A percentile compares a stretch with the other conserved stretches of the same genome.
Evolutionary conservation across 2,888 invertebrate genomes (phyloP).

Genomic region (Melieria omissa): DNA sequence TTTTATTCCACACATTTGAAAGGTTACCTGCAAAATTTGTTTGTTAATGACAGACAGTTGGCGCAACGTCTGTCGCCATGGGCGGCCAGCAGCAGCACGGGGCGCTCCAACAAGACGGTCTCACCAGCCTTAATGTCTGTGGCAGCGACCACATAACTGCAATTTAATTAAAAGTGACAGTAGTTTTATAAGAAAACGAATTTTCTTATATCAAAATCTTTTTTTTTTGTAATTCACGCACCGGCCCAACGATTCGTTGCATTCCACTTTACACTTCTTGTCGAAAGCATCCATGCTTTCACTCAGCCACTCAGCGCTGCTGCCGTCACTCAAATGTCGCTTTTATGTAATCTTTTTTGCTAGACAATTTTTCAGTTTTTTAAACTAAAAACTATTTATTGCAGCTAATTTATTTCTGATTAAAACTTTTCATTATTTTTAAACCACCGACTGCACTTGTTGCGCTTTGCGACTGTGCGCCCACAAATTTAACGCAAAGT

Average conservation of each 20-base stretch:
- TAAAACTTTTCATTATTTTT: too few relatives aligned
- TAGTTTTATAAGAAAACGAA: background rate
- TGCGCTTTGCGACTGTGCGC: too few relatives aligned
- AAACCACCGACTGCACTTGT: too few relatives aligned
- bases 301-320: too few relatives aligned
- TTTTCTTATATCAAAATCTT: slow-evolving; percentile 35
- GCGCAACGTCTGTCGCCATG: slow-evolving; percentile 66
- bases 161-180: slow-evolving; percentile 18
- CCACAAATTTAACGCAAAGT: too few relatives aligned
- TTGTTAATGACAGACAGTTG: slow-evolving; percentile 67
- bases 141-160: slow-evolving; percentile 70
- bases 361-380: too few relatives aligned
- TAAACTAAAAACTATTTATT: too few relatives aligned
- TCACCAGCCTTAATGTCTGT: slow-evolving; percentile 70
- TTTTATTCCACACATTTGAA: background rate
- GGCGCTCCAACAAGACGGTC: slow-evolving; percentile 69
- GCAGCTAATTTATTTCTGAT: too few relatives aligned
- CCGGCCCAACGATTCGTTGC: slow-evolving; percentile 58
- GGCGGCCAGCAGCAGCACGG: slow-evolving; percentile 69
- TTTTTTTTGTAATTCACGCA: slow-evolving; percentile 36
- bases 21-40: slow-evolving; percentile 57
- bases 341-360: too few relatives aligned
- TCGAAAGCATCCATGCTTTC: slow-evolving; percentile 53
- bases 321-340: too few relatives aligned
- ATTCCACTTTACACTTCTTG: slow-evolving; percentile 56